These are phyloP conservation scores for Euspilapteryx auroguttella DNA, from an alignment of 2,888 invertebrate genomes.

Conservation along the genomic window DNA sequence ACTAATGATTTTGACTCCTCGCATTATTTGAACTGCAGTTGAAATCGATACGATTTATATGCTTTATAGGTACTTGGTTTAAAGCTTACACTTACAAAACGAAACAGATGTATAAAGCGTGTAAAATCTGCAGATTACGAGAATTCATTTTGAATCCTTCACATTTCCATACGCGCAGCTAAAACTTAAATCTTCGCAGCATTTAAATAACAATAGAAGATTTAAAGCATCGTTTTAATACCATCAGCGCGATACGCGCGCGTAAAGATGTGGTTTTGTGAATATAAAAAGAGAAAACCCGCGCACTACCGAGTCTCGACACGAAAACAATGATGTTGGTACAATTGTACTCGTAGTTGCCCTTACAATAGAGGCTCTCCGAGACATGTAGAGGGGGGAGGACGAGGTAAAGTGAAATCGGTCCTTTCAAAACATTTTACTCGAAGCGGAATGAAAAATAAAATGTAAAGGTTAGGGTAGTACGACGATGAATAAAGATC, in stretches of 20 bases:
- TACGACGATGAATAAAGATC: too few relatives aligned
- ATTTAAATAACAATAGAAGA: not conserved
- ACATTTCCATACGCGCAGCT: too few relatives aligned
- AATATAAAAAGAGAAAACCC: too few relatives aligned
- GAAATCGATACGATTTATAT: too few relatives aligned
- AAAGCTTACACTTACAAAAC: too few relatives aligned
- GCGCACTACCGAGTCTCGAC: too few relatives aligned
- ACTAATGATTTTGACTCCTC: constrained; percentile 51
- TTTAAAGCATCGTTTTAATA: constrained; percentile 25
- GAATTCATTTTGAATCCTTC: too few relatives aligned
- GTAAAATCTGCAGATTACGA: too few relatives aligned
- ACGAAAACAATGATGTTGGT: constrained; percentile 45
- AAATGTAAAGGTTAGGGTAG: too few relatives aligned
- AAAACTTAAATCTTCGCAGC: not conserved
- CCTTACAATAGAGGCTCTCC: constrained; percentile 44
- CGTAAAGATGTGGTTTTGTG: constrained; percentile 44
- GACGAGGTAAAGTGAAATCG: constrained; percentile 36
- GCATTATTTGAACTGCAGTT: too few relatives aligned
- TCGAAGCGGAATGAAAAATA: constrained; percentile 39
- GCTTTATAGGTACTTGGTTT: too few relatives aligned
- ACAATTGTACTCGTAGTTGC: constrained; percentile 52
- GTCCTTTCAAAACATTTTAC: constrained; percentile 58
- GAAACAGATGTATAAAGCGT: too few relatives aligned
- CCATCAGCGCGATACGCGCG: constrained; percentile 44
- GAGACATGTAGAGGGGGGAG: constrained; percentile 9